Conservation (phyloP, 2,797 vertebrate genomes). For the Pipistrellus pipistrellus region DNA sequence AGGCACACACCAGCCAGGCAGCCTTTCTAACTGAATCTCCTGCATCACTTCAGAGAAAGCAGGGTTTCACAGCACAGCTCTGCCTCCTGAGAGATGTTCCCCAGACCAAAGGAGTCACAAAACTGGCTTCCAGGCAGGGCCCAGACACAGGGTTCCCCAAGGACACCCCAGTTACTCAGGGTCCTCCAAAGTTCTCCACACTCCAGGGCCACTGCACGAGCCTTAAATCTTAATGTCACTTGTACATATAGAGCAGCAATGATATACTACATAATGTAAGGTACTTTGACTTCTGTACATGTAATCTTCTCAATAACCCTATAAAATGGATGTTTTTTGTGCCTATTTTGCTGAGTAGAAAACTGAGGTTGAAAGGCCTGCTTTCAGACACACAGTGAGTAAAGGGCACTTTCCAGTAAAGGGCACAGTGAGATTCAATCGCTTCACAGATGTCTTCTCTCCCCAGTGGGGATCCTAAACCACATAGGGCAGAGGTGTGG, state of each 20-base stretch:
- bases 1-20: neutral
- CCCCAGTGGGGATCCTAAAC: neutral
- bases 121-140: neutral
- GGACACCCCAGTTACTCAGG: neutral
- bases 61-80: neutral
- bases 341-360: neutral
- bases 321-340: neutral
- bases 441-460: neutral
- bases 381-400: neutral
- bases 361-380: neutral
- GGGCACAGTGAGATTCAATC: neutral
- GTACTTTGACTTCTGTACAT: neutral
- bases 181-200: neutral
- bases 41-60: neutral
- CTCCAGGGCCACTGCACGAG: neutral
- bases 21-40: rapidly evolving
- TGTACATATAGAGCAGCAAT: neutral
- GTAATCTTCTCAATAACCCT: neutral
- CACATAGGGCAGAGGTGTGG: rapidly evolving
- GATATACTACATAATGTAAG: rapidly evolving
- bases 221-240: neutral
- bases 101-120: neutral
- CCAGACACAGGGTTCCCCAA: neutral
- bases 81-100: neutral
- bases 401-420: neutral